Evolutionary conservation across 2,797 vertebrate species (phyloP).

Genomic region (Chaetophractus vellerosus): DNA sequence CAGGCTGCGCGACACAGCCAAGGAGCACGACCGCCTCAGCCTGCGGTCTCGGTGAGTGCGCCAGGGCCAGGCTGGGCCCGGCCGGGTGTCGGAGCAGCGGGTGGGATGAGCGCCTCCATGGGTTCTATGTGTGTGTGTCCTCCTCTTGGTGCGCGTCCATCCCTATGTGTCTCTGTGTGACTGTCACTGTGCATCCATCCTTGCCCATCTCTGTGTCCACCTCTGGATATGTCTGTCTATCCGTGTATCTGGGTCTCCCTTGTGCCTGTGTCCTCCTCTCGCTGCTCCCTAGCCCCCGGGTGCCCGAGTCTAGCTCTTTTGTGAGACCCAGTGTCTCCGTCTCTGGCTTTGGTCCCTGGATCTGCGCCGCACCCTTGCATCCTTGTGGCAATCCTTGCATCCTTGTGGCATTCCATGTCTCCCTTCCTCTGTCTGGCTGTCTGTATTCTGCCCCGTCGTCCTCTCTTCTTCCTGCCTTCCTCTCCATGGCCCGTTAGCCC

Average conservation of each 20-base stretch:
- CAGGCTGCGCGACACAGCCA: constrained; percentile 91
- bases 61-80: too few species aligned
- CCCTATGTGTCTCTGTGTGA: too few species aligned
- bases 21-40: constrained; percentile 90
- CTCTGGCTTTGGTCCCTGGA: background rate
- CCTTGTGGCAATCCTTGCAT: too few species aligned
- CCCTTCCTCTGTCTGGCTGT: background rate
- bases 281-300: background rate
- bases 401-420: background rate
- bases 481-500: background rate
- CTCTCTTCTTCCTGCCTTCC: background rate
- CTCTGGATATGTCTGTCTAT: too few species aligned
- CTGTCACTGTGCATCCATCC: too few species aligned
- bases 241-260: too few species aligned
- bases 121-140: background rate
- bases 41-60: constrained; percentile 90
- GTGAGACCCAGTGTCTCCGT: background rate
- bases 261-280: background rate
- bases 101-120: background rate
- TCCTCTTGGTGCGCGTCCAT: too few species aligned
- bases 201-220: too few species aligned
- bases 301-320: background rate
- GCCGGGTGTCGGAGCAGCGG: too few species aligned
- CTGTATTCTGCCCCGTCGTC: background rate
- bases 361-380: background rate